Base-by-base conservation (phyloP, 1,140 invertebrate species). In the Drosophila parabipectinata region DNA sequence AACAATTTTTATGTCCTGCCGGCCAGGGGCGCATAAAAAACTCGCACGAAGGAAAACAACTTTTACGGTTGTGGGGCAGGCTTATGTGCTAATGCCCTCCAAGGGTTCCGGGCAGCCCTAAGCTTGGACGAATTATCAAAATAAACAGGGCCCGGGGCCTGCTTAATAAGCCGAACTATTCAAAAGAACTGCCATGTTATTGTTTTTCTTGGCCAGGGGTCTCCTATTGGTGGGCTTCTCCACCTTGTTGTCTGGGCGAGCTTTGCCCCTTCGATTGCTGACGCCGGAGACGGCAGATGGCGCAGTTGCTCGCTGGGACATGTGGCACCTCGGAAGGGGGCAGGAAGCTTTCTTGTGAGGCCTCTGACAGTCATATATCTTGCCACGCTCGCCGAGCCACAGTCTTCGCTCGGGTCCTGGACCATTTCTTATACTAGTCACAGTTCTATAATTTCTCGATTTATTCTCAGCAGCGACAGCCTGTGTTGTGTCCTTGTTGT, bases 391-490 rank as follows among this genome's bases (percentile, higher is more conserved):
- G 67, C 81, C 71, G 71, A 64, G 3, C 18, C 4, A 10, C 30
- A 44, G 56, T 58, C 72, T 71, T 73, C 79, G 79, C 5, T 4
- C 26, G 5, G 26, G 26, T 1, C 26, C 26, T 7, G 26, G 6
- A 75, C 83, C 72, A 88, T 88, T 83, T 89, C 84, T 89, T 88
- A 89, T 83, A 79, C 84, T 79, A 88, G 83, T 88, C 83, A 88
- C 83, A 88, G 84, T 88, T 88, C 83, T 88, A 88, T 88, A 88
- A 88, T 88, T 88, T 88, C 79, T 88, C 83, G 83, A 88, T 88
- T 88, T 88, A 88, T 88, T 82, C 73, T 77, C 66, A 50, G 26
- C 77, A 77, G 71, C 63, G 72, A 51, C 75, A 67, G 71, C 82
- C 61, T 73, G 59, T 77, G 64, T 77, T 71, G 69, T 69, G 64